Conservation (phyloP, 2,113 vertebrate species). For the Motacilla tschutschensis region DNA sequence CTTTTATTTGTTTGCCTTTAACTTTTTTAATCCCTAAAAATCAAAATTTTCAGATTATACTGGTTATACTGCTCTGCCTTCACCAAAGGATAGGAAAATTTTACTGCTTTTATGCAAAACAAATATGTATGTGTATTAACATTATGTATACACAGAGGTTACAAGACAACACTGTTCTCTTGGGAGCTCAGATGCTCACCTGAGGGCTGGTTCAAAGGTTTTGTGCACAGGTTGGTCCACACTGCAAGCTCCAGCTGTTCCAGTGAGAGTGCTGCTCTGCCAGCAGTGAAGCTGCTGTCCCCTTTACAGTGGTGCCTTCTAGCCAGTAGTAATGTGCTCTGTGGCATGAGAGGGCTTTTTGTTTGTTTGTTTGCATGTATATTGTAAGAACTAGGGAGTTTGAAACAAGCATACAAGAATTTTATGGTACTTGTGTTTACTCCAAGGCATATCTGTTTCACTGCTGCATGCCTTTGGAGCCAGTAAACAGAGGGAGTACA, state of each 20-base stretch:
- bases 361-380: not conserved
- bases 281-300: not conserved
- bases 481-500: slow-evolving; percentile 1
- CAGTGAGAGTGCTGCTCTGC: not conserved
- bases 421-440: not conserved
- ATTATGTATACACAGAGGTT: fast-evolving
- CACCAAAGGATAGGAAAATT: not conserved
- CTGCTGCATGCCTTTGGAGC: not conserved
- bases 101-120: not conserved
- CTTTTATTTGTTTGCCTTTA: not conserved
- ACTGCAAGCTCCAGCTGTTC: not conserved
- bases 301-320: not conserved
- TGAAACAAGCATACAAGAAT: not conserved
- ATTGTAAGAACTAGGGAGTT: not conserved
- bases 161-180: not conserved
- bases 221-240: not conserved
- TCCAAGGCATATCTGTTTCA: not conserved
- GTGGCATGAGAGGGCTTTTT: not conserved
- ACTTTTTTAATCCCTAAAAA: not conserved
- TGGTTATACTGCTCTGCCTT: not conserved
- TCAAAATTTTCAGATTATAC: not conserved
- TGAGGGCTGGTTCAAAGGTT: not conserved
- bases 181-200: not conserved
- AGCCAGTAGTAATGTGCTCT: not conserved
- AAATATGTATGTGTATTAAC: not conserved